Percentiles rank a stretch among this genome's conserved stretches.
phyloP scores from a whole-genome alignment of 64 coral and sea anemone genomes.

The Pocillopora damicornis region DNA sequence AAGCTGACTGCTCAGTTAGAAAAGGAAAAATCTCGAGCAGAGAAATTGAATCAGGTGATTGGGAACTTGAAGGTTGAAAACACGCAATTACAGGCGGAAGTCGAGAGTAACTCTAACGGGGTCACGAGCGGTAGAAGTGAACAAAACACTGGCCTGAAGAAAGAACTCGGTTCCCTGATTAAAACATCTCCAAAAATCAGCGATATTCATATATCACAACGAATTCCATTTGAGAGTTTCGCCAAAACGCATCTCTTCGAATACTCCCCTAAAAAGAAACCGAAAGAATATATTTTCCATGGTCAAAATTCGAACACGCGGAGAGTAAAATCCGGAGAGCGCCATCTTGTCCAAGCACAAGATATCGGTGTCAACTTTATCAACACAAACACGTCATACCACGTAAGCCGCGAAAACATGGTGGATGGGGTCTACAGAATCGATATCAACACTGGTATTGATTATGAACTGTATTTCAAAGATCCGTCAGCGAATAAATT shows the following conservation, averaged over 20 bases:
- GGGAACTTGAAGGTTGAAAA: slow-evolving; percentile 46
- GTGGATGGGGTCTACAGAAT: slow-evolving; percentile 76
- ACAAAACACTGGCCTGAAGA: neutral
- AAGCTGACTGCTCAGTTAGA: slow-evolving; percentile 48
- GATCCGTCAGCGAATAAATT: slow-evolving; percentile 14
- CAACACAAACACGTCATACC: slow-evolving; percentile 63
- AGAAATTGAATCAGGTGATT: slow-evolving; percentile 40
- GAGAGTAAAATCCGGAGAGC: slow-evolving; percentile 43
- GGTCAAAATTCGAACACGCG: slow-evolving; percentile 48
- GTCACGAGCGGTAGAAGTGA: slow-evolving; percentile 17
- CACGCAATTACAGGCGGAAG: slow-evolving; percentile 34
- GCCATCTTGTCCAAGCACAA: slow-evolving; percentile 60
- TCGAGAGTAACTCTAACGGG: slow-evolving; percentile 40
- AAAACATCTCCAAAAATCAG: neutral
- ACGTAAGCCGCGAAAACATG: slow-evolving; percentile 44
- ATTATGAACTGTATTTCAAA: slow-evolving; percentile 82
- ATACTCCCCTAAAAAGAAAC: slow-evolving; percentile 14
- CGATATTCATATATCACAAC: slow-evolving; percentile 55
- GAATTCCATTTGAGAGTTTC: slow-evolving; percentile 64
- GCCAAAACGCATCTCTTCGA: slow-evolving; percentile 82
- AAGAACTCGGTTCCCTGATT: slow-evolving; percentile 4
- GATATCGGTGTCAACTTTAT: slow-evolving; percentile 37
- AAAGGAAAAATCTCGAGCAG: slow-evolving; percentile 27
- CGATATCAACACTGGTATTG: slow-evolving; percentile 71
- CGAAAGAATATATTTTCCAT: slow-evolving; percentile 77